phyloP scores from a whole-genome alignment of 2,113 vertebrate genomes.

The Leiothrix lutea region DNA sequence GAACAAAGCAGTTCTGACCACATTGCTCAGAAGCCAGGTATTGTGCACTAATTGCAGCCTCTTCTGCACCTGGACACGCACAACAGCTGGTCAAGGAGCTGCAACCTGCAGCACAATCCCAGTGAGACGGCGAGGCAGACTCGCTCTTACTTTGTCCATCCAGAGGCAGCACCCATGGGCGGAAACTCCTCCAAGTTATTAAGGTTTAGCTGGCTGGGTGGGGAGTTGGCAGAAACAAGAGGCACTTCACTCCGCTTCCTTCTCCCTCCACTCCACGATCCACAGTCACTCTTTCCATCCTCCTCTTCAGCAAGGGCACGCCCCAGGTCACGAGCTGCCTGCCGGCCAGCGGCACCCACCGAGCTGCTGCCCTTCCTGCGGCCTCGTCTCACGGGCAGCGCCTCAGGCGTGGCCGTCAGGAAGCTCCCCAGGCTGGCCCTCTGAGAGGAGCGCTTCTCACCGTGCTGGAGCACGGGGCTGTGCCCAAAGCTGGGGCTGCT shows the following conservation, averaged over 20 bases:
- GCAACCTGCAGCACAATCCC: background rate
- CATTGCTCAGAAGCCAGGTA: background rate
- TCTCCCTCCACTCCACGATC: slow-evolving; percentile 46
- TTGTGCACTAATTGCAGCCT: background rate
- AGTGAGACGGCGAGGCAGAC: background rate
- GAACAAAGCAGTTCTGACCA: background rate
- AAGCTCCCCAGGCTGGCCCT: slow-evolving; percentile 82
- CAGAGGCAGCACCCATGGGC: slow-evolving; percentile 80
- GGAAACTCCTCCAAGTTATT: slow-evolving; percentile 97
- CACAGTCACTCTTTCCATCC: slow-evolving; percentile 61
- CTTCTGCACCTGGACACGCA: background rate
- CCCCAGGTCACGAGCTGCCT: slow-evolving; percentile 68
- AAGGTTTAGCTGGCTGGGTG: slow-evolving; percentile 82
- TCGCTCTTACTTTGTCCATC: slow-evolving; percentile 76
- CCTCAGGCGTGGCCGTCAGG: slow-evolving; percentile 72
- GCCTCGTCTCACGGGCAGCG: slow-evolving; percentile 66
- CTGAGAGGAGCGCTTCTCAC: slow-evolving; percentile 76
- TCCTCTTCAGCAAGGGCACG: slow-evolving; percentile 75
- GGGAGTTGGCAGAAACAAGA: slow-evolving; percentile 65
- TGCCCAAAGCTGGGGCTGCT: slow-evolving; percentile 78
- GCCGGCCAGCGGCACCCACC: slow-evolving; percentile 23
- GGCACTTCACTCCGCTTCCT: slow-evolving; percentile 62
- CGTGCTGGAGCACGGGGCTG: slow-evolving; percentile 44
- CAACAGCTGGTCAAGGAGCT: background rate
- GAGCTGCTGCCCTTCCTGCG: slow-evolving; percentile 73